Conservation (phyloP, 2,113 vertebrate genomes). For the Albula goreensis region DNA sequence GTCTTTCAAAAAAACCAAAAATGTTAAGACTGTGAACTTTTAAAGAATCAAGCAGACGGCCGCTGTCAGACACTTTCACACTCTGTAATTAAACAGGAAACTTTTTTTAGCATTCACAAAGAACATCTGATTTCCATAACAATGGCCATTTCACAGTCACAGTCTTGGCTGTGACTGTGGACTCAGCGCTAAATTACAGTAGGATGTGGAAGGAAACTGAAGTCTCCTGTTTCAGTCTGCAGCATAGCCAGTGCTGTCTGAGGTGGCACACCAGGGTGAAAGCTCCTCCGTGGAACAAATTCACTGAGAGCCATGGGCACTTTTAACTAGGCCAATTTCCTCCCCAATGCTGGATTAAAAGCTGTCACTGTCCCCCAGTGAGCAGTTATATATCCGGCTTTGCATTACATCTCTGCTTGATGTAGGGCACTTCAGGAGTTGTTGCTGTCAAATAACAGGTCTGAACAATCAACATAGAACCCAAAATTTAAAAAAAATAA, state of each 20-base stretch:
- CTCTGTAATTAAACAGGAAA: constrained; percentile 7
- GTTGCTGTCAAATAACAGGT: background rate
- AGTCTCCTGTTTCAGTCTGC: constrained; percentile 7
- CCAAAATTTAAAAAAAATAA: background rate
- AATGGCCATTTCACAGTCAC: constrained; percentile 14
- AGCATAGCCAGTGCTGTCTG: background rate
- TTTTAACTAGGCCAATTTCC: constrained; percentile 16
- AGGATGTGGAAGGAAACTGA: background rate
- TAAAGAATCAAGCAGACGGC: constrained; percentile 31
- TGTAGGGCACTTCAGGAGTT: background rate
- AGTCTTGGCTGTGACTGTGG: background rate
- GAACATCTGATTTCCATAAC: constrained; percentile 12
- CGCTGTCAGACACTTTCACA: constrained; percentile 5
- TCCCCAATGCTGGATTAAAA: constrained; percentile 9
- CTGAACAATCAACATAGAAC: background rate
- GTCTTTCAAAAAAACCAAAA: constrained; percentile 26
- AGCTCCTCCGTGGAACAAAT: background rate
- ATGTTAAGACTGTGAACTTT: constrained; percentile 15
- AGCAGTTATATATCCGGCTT: background rate
- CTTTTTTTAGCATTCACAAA: background rate
- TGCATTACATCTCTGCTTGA: background rate
- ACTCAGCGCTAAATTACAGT: background rate
- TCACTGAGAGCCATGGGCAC: constrained; percentile 13
- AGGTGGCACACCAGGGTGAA: background rate
- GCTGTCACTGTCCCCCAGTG: background rate